Percentiles rank a stretch among this genome's conserved stretches.
Evolutionary conservation across 1,140 invertebrate genomes (phyloP).

Genomic region (Anagrus nilaparvatae): DNA sequence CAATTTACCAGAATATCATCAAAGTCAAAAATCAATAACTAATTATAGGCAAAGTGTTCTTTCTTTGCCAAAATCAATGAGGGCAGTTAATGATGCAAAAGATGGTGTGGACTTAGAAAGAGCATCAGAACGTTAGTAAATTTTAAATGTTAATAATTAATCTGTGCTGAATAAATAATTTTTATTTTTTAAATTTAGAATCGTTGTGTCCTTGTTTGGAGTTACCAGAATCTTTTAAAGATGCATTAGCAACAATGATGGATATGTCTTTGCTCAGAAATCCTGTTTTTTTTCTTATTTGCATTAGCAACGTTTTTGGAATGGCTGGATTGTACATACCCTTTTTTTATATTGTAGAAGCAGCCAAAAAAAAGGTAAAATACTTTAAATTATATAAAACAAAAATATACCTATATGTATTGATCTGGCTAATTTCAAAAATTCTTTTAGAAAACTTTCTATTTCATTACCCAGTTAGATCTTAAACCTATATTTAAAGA

Average conservation of each 20-base stretch:
- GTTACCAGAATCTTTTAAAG: conserved; percentile 69
- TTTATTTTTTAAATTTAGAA: conserved; percentile 26
- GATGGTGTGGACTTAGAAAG: conserved; percentile 57
- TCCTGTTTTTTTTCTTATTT: conserved; percentile 86
- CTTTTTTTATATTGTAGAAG: conserved; percentile 86
- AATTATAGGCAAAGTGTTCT: conserved; percentile 77
- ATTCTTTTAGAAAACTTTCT: not conserved
- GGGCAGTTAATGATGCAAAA: conserved; percentile 46
- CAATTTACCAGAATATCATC: conserved; percentile 84
- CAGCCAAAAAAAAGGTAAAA: conserved; percentile 58
- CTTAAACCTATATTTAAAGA: no score
- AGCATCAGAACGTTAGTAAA: conserved; percentile 52
- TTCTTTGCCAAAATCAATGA: conserved; percentile 58
- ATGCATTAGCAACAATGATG: conserved; percentile 82
- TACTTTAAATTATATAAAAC: no score
- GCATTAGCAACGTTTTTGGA: conserved; percentile 88
- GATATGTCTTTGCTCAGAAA: conserved; percentile 83
- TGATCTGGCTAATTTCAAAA: conserved; percentile 1
- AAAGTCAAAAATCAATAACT: conserved; percentile 83
- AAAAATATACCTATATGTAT: not conserved
- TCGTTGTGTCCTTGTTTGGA: conserved; percentile 66
- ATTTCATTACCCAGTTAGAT: no score
- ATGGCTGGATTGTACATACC: conserved; percentile 92
- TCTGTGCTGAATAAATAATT: not conserved
- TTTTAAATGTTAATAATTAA: not conserved